Evolutionary conservation across 2,797 vertebrate genomes (phyloP).

Genomic region (Anguilla pacifica): DNA sequence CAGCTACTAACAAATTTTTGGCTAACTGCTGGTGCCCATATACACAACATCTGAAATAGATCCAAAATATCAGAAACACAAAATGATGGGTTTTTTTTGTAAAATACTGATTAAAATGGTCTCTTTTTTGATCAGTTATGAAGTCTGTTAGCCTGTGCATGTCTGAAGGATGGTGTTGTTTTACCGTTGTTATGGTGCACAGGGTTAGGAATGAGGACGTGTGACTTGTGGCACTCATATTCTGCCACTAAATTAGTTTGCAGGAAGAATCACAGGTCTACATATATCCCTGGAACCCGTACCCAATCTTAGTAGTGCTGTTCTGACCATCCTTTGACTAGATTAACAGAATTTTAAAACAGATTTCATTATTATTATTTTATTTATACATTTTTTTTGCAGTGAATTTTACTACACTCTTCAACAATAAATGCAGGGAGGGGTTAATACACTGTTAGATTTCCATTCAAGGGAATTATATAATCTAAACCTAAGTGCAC

Average conservation of each 20-base stretch:
- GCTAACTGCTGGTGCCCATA: background rate
- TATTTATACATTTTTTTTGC: background rate
- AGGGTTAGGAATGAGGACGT: background rate
- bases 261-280: background rate
- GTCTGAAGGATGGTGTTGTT: background rate
- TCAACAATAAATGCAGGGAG: background rate
- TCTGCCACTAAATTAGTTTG: background rate
- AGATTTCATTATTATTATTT: background rate
- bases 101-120: background rate
- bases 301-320: background rate
- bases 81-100: background rate
- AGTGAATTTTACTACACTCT: background rate
- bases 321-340: background rate
- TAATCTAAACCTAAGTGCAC: background rate
- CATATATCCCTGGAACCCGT: background rate
- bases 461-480: background rate
- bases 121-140: background rate
- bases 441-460: background rate
- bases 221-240: background rate
- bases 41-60: background rate
- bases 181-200: background rate
- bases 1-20: background rate
- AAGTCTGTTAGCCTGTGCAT: background rate
- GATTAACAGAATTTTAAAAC: background rate
- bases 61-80: background rate